Evolutionary conservation across 2,888 invertebrate genomes (phyloP), one percentile per base, ranked within the genome.

Genomic region (Minunthozetes semirufus): DNA sequence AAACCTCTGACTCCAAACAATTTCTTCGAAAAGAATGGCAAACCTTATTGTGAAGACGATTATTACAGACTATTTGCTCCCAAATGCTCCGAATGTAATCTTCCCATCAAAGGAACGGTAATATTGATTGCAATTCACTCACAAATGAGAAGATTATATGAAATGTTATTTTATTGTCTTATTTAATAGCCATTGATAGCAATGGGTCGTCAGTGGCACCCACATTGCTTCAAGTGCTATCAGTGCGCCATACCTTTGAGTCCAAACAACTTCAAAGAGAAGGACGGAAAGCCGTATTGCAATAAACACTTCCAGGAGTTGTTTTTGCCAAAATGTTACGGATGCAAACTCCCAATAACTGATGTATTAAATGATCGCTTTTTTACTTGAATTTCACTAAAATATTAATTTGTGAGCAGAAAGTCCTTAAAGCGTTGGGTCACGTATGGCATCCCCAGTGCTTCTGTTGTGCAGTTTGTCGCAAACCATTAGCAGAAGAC

Each of bases 401-500:
- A 33, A 6, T 33, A 6, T 33, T 33, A 9, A 70, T 72, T 50
- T 81, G 80, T 80, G 86, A 87, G 75, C 87, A 96, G 96, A 96
- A 97, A 93, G 92, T 95, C 80, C 94, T 98, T 77, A 96, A 96
- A 2, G 98, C 97, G 13, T 85, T 98, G 83, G 95, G 96, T 83
- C 93, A 93, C 84, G 96, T 95, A 79, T 98, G 96, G 95, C 98
- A 98, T 83, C 94, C 96, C 81, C 97, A 98, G 83, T 97, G 97
- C 99, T 99, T 99, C 85, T 92, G 92, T 77, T 99, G 99, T 87
- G 92, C 92, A 79, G 95, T 97, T 82, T 99, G 99, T 88, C 92
- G 90, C 81, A 93, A 94, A 82, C 95, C 96, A 84, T 85, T 99
- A 82, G 98, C 97, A 77, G 97, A 97, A 74, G 88, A 94, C 82